Conservation (phyloP, 2,797 vertebrate genomes). For the Rhinoraja longicauda region DNA sequence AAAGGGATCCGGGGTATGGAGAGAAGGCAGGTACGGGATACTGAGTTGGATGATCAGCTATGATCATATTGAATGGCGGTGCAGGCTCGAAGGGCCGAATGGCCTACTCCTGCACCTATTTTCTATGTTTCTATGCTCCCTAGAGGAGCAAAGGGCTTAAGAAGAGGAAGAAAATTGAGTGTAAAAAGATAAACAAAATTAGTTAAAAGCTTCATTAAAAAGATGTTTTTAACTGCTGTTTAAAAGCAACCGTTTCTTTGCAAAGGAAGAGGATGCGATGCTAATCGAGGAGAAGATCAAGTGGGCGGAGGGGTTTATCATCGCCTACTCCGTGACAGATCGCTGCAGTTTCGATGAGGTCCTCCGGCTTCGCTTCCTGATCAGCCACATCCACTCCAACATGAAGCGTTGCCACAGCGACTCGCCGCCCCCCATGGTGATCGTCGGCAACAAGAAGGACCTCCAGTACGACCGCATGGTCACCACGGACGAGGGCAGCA, state of each 20-base stretch:
- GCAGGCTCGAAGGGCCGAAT: too few species aligned
- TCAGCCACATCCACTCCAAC: conserved; percentile 60
- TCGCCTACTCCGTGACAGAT: conserved; percentile 68
- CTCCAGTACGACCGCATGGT: conserved; percentile 70
- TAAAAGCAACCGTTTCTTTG: neutral
- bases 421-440: conserved; percentile 53
- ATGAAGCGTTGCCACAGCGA: conserved; percentile 50
- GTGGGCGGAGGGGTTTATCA: conserved; percentile 65
- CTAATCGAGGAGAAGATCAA: conserved; percentile 72
- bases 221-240: too few species aligned
- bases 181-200: too few species aligned
- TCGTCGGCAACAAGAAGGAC: conserved; percentile 69
- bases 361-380: conserved; percentile 65
- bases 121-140: too few species aligned
- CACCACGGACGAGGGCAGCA: conserved; percentile 54
- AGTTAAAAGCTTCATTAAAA: too few species aligned
- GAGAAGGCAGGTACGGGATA: too few species aligned
- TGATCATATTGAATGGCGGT: too few species aligned
- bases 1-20: too few species aligned
- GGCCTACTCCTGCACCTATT: too few species aligned
- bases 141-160: too few species aligned
- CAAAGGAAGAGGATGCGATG: conserved; percentile 66
- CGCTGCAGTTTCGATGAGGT: conserved; percentile 69
- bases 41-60: too few species aligned
- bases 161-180: too few species aligned